phyloP scores from a whole-genome alignment of 2,797 vertebrate genomes.

The Heterohyrax brucei region DNA sequence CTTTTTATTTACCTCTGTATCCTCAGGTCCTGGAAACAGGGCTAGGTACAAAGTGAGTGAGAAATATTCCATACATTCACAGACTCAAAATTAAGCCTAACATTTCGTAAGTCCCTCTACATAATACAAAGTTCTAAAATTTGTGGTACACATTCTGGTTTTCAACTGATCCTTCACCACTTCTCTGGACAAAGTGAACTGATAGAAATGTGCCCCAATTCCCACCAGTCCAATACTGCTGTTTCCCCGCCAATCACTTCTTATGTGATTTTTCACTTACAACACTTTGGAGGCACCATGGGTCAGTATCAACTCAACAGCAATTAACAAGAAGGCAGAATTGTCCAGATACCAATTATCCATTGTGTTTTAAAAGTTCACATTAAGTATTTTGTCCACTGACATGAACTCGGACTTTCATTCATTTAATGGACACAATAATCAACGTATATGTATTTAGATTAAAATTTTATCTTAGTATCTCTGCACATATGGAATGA shows the following conservation, averaged over 20 bases:
- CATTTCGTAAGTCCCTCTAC: background rate
- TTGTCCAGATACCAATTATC: too few relatives aligned
- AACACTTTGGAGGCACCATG: too few relatives aligned
- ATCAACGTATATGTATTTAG: background rate
- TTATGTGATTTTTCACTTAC: background rate
- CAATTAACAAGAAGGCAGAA: too few relatives aligned
- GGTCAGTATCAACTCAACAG: too few relatives aligned
- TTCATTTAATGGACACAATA: constrained; percentile 2
- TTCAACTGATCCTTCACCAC: background rate
- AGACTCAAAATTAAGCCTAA: background rate
- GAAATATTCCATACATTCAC: background rate
- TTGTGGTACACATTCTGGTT: background rate
- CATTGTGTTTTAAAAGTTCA: too few relatives aligned
- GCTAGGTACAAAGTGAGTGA: background rate
- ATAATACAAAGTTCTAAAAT: background rate
- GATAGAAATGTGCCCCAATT: background rate
- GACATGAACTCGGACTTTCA: background rate
- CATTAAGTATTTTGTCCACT: background rate
- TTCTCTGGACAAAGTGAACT: background rate
- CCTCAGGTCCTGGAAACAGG: background rate
- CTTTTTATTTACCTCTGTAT: background rate
- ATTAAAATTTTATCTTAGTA: background rate
- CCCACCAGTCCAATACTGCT: background rate
- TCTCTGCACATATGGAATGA: background rate
- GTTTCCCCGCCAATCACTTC: background rate